Base-by-base conservation (phyloP, 2,113 vertebrate genomes). In the Urocolius indicus region DNA sequence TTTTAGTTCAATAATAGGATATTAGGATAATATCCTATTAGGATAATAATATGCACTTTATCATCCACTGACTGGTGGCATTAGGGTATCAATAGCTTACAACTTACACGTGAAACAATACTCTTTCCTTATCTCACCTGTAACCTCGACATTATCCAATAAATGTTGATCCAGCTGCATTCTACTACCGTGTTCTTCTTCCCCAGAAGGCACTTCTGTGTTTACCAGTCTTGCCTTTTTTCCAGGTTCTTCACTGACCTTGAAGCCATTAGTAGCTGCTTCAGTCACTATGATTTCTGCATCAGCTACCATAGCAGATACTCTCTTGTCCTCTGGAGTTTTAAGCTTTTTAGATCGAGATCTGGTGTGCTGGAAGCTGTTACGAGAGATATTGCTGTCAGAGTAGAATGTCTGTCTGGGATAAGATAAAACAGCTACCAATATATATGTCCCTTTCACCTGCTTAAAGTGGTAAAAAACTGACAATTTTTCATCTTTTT, bases 301-400 rank as follows among this genome's bases (percentile, higher is more conserved):
- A 87, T 91, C 94, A 84, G 84, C 91, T 54, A 97, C 96, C 89
- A 97, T 10, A 89, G 90, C 94, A 87, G 98, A 96, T 14, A 98
- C 86, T 94, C 98, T 97, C 96, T 98, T 98, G 57, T 98, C 89
- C 74, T 97, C 97, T 84, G 97, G 97, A 93, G 98, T 98, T 97
- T 98, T 98, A 96, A 98, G 98, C 85, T 98, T 99, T 97, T 99
- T 99, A 97, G 98, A 99, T 96, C 97, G 98, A 97, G 99, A 98
- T 92, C 98, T 98, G 75, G 95, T 96, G 41, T 98, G 98, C 84
- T 97, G 98, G 81, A 97, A 97, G 96, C 98, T 99, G 95, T 94
- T 96, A 97, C 4, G 94, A 97, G 71, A 98, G 88, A 98, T 97
- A 96, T 3, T 83, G 81, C 90, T 94, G 96, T 98, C 95, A 98